These are phyloP conservation scores for Megastigmus dorsalis DNA, from an alignment of 2,888 invertebrate genomes.

Conservation along the genomic window DNA sequence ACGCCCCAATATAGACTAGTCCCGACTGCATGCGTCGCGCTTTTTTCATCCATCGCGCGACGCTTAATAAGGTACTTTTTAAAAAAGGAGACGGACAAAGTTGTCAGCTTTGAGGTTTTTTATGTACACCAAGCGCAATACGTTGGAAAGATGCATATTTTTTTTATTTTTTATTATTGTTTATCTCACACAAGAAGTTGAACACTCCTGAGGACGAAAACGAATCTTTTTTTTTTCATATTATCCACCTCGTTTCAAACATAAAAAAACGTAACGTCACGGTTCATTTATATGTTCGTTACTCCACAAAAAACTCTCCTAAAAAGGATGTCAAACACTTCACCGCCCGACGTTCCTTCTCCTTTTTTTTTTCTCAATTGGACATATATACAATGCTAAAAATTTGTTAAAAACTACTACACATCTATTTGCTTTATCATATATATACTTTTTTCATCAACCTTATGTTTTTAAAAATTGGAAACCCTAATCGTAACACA, in stretches of 20 bases:
- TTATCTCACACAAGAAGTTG: conserved; percentile 35
- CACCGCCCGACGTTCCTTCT: conserved; percentile 52
- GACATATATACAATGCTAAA: conserved; percentile 72
- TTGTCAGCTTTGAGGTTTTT: conserved; percentile 35
- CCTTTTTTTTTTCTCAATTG: conserved; percentile 61
- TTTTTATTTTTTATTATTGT: conserved; percentile 2
- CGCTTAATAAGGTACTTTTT: conserved; percentile 49
- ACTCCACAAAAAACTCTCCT: conserved; percentile 22
- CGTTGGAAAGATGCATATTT: conserved; percentile 45
- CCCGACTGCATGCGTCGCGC: conserved; percentile 50
- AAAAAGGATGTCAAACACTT: conserved; percentile 30
- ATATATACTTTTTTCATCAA: conserved; percentile 59
- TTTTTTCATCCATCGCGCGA: conserved; percentile 12
- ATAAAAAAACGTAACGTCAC: conserved; percentile 36
- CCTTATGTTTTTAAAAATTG: conserved; percentile 66
- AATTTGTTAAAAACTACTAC: conserved; percentile 71
- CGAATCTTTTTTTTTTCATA: conserved; percentile 23
- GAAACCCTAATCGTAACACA: conserved; percentile 69
- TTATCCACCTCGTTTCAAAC: conserved; percentile 27
- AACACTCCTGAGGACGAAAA: conserved; percentile 52
- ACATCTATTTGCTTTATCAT: conserved; percentile 64
- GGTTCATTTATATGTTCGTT: not conserved
- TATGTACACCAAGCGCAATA: conserved; percentile 57
- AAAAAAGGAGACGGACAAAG: conserved; percentile 44
- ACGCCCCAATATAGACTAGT: conserved; percentile 51